Evolutionary conservation across 2,888 invertebrate genomes (phyloP).

Genomic region (Lottia scabra): DNA sequence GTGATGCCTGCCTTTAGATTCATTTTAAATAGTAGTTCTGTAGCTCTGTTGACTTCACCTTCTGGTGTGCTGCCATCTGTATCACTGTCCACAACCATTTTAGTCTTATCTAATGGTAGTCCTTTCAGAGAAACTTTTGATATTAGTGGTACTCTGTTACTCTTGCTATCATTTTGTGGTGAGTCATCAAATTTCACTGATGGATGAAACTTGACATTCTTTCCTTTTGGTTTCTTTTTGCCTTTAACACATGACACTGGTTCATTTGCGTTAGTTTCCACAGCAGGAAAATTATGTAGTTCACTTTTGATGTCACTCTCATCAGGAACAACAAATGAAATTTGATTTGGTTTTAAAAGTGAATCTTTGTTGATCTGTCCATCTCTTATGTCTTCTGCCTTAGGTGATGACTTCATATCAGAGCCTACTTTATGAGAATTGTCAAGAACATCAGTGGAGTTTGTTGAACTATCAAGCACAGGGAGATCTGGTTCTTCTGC

Average conservation of each 20-base stretch:
- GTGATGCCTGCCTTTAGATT: conserved; percentile 36
- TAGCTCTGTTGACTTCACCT: conserved; percentile 27
- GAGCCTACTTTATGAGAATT: too few relatives aligned
- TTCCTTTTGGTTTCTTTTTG: neutral
- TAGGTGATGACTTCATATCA: too few relatives aligned
- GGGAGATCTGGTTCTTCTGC: too few relatives aligned
- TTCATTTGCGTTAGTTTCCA: too few relatives aligned
- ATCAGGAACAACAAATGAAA: too few relatives aligned
- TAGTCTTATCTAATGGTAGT: neutral
- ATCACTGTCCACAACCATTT: conserved; percentile 10
- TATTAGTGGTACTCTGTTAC: neutral
- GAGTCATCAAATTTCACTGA: conserved; percentile 2
- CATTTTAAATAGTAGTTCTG: conserved; percentile 38
- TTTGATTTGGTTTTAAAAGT: too few relatives aligned
- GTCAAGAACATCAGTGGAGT: too few relatives aligned
- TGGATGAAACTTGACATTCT: neutral
- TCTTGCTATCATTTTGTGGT: neutral
- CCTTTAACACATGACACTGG: neutral
- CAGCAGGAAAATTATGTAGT: too few relatives aligned
- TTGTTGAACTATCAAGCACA: too few relatives aligned
- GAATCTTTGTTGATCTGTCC: too few relatives aligned
- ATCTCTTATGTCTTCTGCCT: too few relatives aligned
- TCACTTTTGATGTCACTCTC: too few relatives aligned
- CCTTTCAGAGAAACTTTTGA: neutral
- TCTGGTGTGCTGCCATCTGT: conserved; percentile 31